Evolutionary conservation across 2,113 vertebrate species (phyloP).

Genomic region (Platycercus adscitus): DNA sequence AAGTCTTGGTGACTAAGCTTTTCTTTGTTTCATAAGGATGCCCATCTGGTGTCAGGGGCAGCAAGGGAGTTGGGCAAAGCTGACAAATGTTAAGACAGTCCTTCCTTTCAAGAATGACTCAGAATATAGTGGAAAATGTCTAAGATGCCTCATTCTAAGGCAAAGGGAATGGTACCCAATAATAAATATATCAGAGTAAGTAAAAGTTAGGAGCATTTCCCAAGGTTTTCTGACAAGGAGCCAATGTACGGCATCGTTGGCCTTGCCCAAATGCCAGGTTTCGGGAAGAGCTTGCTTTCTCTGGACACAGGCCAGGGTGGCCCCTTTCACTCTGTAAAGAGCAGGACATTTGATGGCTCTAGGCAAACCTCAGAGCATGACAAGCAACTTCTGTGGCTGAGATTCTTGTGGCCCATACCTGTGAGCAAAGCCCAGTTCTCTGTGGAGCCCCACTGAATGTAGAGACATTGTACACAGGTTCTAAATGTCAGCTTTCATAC

Average conservation of each 20-base stretch:
- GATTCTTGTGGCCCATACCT: background rate
- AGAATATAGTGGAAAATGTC: background rate
- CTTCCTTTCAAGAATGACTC: background rate
- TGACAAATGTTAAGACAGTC: background rate
- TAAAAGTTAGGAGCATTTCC: background rate
- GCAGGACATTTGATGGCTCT: background rate
- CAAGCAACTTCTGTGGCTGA: background rate
- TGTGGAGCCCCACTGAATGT: background rate
- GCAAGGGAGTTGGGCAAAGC: background rate
- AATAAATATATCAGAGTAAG: background rate
- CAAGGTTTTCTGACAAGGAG: background rate
- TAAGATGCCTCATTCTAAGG: background rate
- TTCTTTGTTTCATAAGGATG: background rate
- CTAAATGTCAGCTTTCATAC: background rate
- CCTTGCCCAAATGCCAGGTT: background rate
- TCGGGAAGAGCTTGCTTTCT: background rate
- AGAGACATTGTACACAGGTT: background rate
- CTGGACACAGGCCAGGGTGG: background rate
- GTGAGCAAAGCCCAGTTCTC: background rate
- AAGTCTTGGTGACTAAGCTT: background rate
- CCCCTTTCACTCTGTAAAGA: background rate
- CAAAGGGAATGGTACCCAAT: background rate
- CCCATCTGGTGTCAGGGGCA: background rate
- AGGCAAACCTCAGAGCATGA: background rate
- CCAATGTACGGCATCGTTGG: background rate